phyloP scores from a whole-genome alignment of 2,888 invertebrate genomes.

The Pemphredon lugubris region DNA sequence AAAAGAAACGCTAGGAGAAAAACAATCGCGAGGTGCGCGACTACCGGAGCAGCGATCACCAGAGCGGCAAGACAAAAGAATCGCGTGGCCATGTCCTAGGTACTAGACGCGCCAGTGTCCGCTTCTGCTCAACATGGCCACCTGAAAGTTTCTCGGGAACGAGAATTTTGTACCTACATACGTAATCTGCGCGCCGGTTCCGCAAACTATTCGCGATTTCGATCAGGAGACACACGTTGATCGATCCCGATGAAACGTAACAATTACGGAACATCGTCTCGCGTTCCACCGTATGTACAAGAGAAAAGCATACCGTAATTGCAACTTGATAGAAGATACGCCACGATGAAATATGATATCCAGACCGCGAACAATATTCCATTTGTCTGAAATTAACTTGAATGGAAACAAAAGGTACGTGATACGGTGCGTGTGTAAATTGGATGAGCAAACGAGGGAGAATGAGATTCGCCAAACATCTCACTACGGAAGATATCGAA shows the following conservation, averaged over 20 bases:
- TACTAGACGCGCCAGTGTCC: constrained; percentile 44
- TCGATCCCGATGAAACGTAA: too few species aligned
- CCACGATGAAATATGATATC: too few species aligned
- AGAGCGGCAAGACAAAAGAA: constrained; percentile 74
- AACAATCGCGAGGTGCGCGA: constrained; percentile 35
- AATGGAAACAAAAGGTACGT: neutral
- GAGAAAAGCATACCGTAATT: too few species aligned
- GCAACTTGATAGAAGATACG: too few species aligned
- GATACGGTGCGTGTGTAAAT: too few species aligned
- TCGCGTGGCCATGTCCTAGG: constrained; percentile 57
- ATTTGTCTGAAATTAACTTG: too few species aligned
- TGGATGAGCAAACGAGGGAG: neutral
- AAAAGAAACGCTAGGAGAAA: constrained; percentile 31
- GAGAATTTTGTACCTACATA: too few species aligned
- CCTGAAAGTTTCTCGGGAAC: constrained; percentile 61
- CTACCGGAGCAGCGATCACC: constrained; percentile 53
- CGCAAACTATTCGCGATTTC: too few species aligned
- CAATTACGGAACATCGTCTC: too few species aligned
- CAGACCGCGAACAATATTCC: too few species aligned
- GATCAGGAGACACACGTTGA: neutral
- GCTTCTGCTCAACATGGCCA: constrained; percentile 59
- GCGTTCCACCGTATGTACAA: too few species aligned
- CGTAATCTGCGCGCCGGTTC: too few species aligned
- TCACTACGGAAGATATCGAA: constrained; percentile 16
- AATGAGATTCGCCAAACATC: constrained; percentile 16